These are phyloP conservation scores for Chiroxiphia lanceolata DNA, from an alignment of 2,797 vertebrate genomes.

Conservation along the genomic window DNA sequence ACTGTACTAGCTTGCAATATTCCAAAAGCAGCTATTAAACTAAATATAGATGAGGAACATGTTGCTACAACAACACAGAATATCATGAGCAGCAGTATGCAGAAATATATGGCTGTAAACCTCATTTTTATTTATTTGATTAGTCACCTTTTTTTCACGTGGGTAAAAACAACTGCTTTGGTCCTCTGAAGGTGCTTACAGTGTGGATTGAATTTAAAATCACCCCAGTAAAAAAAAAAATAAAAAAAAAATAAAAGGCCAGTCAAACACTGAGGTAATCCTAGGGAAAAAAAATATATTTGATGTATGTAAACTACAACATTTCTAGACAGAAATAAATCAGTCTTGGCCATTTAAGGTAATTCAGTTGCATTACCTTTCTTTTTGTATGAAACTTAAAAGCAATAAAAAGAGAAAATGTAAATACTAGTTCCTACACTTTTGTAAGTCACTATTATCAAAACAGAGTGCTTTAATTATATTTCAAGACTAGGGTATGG, in stretches of 20 bases:
- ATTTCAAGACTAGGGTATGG: slow-evolving; percentile 49
- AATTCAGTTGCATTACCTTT: slow-evolving; percentile 53
- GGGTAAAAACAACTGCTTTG: background rate
- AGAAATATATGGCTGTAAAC: slow-evolving; percentile 44
- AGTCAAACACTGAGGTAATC: slow-evolving; percentile 51
- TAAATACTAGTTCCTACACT: slow-evolving; percentile 52
- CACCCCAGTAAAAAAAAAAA: background rate
- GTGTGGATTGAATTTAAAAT: background rate
- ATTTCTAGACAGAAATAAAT: slow-evolving; percentile 62
- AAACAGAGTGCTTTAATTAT: slow-evolving; percentile 72
- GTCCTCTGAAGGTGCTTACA: background rate
- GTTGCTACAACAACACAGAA: slow-evolving; percentile 67
- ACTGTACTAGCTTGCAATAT: slow-evolving; percentile 57
- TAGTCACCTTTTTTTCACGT: background rate
- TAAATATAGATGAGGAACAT: slow-evolving; percentile 62
- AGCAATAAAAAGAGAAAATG: slow-evolving; percentile 62
- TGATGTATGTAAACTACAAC: slow-evolving; percentile 23
- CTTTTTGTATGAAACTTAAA: slow-evolving; percentile 54
- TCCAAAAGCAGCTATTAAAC: slow-evolving; percentile 72
- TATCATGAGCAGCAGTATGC: slow-evolving; percentile 55
- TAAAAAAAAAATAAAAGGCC: background rate
- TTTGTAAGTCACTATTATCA: slow-evolving; percentile 53
- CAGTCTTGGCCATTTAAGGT: slow-evolving; percentile 35
- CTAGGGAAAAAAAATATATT: background rate
- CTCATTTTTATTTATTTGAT: slow-evolving; percentile 57